A percentile compares a stretch with the other conserved stretches of the same genome.
phyloP scores from a whole-genome alignment of 1,140 invertebrate species.

The Pinna nobilis region DNA sequence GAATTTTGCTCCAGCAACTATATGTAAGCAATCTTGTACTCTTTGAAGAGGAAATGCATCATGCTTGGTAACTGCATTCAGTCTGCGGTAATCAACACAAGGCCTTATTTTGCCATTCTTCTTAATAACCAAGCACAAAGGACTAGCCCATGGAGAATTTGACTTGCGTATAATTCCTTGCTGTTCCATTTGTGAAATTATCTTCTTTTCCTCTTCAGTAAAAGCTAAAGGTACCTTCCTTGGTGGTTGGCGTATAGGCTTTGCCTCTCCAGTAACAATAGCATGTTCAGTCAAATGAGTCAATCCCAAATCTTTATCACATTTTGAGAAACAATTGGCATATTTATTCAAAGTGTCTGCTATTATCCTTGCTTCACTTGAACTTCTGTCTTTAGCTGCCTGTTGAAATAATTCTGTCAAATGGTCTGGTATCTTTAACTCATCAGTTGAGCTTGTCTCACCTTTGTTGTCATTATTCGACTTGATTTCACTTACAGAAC shows the following conservation, averaged over 20 bases:
- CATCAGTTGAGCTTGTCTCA: neutral
- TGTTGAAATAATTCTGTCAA: constrained; percentile 10
- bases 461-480: neutral
- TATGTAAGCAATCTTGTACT: constrained; percentile 74
- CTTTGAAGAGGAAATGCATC: constrained; percentile 77
- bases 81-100: constrained; percentile 74
- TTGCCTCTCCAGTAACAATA: constrained; percentile 43
- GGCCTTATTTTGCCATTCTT: constrained; percentile 76
- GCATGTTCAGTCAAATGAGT: constrained; percentile 24
- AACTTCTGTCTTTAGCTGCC: neutral
- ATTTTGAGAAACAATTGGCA: constrained; percentile 20
- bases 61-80: constrained; percentile 73
- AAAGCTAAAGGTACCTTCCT: constrained; percentile 38
- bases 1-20: constrained; percentile 63
- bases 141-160: constrained; percentile 38
- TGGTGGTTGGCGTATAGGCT: constrained; percentile 43
- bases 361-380: neutral
- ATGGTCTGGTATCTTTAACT: constrained; percentile 24
- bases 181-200: constrained; percentile 35
- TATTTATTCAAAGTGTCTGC: constrained; percentile 9
- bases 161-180: constrained; percentile 42
- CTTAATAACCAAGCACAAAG: constrained; percentile 72
- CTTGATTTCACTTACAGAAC: neutral
- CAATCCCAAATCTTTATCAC: constrained; percentile 36
- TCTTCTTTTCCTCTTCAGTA: constrained; percentile 32